A percentile compares a stretch with the other conserved stretches of the same genome.
phyloP scores from a whole-genome alignment of 2,888 invertebrate genomes.

The Candidula unifasciata region DNA sequence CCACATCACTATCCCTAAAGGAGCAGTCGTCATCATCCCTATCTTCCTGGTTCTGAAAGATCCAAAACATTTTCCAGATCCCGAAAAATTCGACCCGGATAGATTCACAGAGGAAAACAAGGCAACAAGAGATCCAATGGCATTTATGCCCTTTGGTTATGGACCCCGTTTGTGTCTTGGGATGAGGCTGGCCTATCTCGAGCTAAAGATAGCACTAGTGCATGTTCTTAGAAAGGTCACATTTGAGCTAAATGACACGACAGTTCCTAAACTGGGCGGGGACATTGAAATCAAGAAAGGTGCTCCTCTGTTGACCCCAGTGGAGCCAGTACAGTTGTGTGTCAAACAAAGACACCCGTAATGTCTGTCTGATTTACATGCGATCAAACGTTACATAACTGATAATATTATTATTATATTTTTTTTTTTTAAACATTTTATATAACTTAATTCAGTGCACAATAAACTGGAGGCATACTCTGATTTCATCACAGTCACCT shows the following conservation, averaged over 20 bases:
- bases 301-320: not conserved
- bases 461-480: too few relatives aligned
- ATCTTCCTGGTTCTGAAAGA: conserved; percentile 14
- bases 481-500: too few relatives aligned
- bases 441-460: too few relatives aligned
- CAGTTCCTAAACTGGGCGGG: conserved; percentile 10
- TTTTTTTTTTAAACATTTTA: not conserved
- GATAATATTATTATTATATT: too few relatives aligned
- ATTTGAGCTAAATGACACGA: conserved; percentile 26
- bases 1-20: conserved; percentile 38
- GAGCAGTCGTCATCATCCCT: conserved; percentile 19
- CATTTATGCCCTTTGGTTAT: conserved; percentile 39
- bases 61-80: conserved; percentile 30
- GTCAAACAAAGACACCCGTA: not conserved
- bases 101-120: conserved; percentile 32
- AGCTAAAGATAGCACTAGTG: conserved; percentile 33
- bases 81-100: conserved; percentile 38
- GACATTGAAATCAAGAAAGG: not conserved
- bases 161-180: conserved; percentile 39
- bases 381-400: too few relatives aligned
- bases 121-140: conserved; percentile 28
- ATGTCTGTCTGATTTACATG: too few relatives aligned
- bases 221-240: conserved; percentile 15
- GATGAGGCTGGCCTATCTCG: conserved; percentile 38
- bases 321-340: conserved; percentile 18